These are phyloP conservation scores for Mirza zaza DNA, from an alignment of 2,113 vertebrate genomes.

Conservation along the genomic window DNA sequence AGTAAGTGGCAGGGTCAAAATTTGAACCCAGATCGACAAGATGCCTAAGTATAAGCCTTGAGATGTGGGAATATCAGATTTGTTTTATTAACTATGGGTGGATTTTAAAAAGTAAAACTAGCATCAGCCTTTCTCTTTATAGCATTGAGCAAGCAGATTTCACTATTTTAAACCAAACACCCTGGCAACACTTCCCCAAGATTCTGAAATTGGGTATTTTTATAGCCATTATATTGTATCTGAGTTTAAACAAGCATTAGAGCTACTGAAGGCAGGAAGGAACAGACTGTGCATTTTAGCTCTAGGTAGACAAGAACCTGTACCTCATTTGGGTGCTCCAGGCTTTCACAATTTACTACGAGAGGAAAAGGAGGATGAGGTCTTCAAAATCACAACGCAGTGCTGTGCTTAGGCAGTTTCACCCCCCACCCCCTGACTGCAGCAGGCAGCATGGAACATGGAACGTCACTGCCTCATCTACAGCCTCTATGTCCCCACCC, in stretches of 20 bases:
- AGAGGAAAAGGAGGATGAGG: neutral
- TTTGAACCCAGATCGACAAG: neutral
- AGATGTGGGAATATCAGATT: neutral
- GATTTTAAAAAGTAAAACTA: neutral
- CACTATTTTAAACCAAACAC: neutral
- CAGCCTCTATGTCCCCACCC: neutral
- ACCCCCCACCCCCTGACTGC: neutral
- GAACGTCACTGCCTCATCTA: accelerated
- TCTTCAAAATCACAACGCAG: neutral
- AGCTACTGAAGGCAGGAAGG: neutral
- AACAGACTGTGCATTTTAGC: neutral
- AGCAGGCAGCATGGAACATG: neutral
- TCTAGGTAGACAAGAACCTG: neutral
- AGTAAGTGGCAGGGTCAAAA: neutral
- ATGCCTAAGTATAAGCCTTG: neutral
- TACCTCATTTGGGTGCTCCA: neutral
- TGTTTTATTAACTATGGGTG: neutral
- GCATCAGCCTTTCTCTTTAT: neutral
- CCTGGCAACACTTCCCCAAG: neutral
- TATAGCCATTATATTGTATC: neutral
- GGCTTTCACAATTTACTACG: neutral
- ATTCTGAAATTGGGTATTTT: neutral
- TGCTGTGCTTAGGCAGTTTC: neutral
- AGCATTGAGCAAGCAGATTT: neutral
- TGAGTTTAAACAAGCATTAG: neutral